Evolutionary conservation across 1,140 invertebrate species (phyloP).

Genomic region (Neotoxoptera formosana): DNA sequence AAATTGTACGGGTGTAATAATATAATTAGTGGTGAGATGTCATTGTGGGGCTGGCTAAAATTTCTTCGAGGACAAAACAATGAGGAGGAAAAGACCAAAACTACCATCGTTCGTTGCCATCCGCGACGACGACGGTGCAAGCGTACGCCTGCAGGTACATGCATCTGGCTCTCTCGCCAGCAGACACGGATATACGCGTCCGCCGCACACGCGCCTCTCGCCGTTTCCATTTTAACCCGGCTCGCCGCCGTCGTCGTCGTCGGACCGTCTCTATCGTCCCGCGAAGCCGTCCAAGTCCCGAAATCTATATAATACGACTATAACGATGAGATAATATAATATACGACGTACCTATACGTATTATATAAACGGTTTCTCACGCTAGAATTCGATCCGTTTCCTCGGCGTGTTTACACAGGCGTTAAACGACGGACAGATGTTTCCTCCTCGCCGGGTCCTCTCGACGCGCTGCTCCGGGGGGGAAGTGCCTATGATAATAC

Average conservation of each 20-base stretch:
- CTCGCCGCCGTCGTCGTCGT: not conserved
- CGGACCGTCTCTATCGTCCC: not conserved
- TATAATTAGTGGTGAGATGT: not conserved
- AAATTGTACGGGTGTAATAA: not conserved
- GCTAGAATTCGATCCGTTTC: conserved; percentile 41
- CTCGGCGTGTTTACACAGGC: conserved; percentile 38
- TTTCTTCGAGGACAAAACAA: not conserved
- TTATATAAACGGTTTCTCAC: conserved; percentile 37
- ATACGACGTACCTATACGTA: not conserved
- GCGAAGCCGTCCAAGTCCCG: not conserved
- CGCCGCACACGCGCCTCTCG: not conserved
- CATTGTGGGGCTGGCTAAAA: not conserved
- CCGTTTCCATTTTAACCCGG: not conserved
- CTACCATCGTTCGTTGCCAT: not conserved
- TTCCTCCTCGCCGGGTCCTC: not conserved
- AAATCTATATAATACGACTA: not conserved
- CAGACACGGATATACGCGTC: not conserved
- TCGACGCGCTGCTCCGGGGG: not conserved
- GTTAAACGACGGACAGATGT: conserved; percentile 50
- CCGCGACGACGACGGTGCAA: not conserved
- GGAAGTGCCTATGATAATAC: not conserved
- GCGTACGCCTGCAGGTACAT: not conserved
- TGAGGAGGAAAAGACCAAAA: not conserved
- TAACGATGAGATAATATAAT: not conserved
- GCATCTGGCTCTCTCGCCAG: not conserved